Conservation (phyloP, 2,113 vertebrate genomes). For the Neotragus moschatus region DNA sequence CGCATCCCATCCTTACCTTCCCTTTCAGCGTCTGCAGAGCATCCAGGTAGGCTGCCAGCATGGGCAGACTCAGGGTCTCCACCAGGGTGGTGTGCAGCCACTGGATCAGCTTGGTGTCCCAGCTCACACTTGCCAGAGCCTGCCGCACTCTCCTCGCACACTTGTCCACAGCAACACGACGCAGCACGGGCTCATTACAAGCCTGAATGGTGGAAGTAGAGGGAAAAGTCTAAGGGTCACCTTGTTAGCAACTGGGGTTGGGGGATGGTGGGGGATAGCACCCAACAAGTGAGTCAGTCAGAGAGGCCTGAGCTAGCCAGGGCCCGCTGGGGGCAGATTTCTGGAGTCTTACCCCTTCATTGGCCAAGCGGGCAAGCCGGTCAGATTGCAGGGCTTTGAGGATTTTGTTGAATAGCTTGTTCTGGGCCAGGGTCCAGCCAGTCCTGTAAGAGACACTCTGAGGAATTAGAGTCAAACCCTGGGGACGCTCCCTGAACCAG, state of each 20-base stretch:
- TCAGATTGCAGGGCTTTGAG: conserved; percentile 95
- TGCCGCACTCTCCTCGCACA: conserved; percentile 95
- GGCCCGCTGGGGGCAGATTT: background rate
- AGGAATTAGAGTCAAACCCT: conserved; percentile 51
- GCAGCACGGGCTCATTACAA: conserved; percentile 93
- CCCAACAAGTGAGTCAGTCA: background rate
- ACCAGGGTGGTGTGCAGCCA: conserved; percentile 95
- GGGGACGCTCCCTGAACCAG: background rate
- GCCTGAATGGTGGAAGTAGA: conserved; percentile 76
- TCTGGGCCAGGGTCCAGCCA: conserved; percentile 95
- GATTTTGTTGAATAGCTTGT: conserved; percentile 98
- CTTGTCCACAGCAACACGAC: conserved; percentile 95
- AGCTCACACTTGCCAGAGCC: conserved; percentile 92
- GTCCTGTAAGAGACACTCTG: conserved; percentile 80
- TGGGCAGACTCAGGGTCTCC: conserved; percentile 93
- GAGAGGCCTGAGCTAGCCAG: background rate
- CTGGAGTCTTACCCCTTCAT: conserved; percentile 89
- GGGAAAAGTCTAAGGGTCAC: background rate
- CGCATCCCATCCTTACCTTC: conserved; percentile 83
- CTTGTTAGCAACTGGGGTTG: background rate
- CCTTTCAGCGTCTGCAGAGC: conserved; percentile 97
- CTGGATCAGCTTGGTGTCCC: conserved; percentile 96
- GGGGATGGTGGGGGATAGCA: background rate
- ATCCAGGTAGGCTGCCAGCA: conserved; percentile 96
- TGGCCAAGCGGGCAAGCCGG: conserved; percentile 92